Evolutionary conservation across 2,888 invertebrate species (phyloP).

Genomic region (Xestia ashworthii): DNA sequence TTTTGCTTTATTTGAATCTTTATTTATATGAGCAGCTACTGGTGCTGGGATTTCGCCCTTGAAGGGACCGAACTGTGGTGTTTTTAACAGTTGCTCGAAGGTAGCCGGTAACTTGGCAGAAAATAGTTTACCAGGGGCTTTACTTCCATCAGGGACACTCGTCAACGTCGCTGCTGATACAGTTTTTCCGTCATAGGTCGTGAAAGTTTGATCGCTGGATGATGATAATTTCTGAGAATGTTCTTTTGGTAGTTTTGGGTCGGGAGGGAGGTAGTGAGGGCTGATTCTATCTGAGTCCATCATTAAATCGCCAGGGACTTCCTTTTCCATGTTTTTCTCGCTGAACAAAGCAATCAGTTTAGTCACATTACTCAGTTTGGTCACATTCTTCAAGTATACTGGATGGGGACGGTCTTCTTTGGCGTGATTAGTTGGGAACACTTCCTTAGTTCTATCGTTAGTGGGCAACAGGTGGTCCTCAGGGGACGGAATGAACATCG

Average conservation of each 20-base stretch:
- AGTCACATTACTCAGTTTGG: slow-evolving; percentile 75
- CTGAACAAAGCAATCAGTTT: slow-evolving; percentile 80
- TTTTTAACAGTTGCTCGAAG: slow-evolving; percentile 91
- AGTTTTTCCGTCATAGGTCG: slow-evolving; percentile 94
- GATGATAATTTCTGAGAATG: slow-evolving; percentile 84
- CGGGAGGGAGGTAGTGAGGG: slow-evolving; percentile 94
- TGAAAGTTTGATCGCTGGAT: slow-evolving; percentile 87
- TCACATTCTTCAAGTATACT: slow-evolving; percentile 84
- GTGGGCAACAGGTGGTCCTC: slow-evolving; percentile 90
- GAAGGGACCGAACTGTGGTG: slow-evolving; percentile 94
- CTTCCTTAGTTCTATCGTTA: slow-evolving; percentile 84
- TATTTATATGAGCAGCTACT: slow-evolving; percentile 76
- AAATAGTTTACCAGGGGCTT: slow-evolving; percentile 80
- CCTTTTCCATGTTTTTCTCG: slow-evolving; percentile 85
- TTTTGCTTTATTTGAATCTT: slow-evolving; percentile 34
- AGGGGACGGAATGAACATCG: slow-evolving; percentile 95
- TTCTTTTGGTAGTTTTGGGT: slow-evolving; percentile 86
- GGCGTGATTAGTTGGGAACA: slow-evolving; percentile 85
- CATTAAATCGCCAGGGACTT: slow-evolving; percentile 90
- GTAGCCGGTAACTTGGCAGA: slow-evolving; percentile 85
- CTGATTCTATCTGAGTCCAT: slow-evolving; percentile 94
- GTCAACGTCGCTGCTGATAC: slow-evolving; percentile 92
- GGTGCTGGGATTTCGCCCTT: slow-evolving; percentile 93
- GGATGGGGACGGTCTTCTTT: slow-evolving; percentile 89
- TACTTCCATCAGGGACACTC: slow-evolving; percentile 87